A percentile compares a stretch with the other conserved stretches of the same genome.
phyloP scores from a whole-genome alignment of 2,888 invertebrate species.

The Alloscopus bannaensis region DNA sequence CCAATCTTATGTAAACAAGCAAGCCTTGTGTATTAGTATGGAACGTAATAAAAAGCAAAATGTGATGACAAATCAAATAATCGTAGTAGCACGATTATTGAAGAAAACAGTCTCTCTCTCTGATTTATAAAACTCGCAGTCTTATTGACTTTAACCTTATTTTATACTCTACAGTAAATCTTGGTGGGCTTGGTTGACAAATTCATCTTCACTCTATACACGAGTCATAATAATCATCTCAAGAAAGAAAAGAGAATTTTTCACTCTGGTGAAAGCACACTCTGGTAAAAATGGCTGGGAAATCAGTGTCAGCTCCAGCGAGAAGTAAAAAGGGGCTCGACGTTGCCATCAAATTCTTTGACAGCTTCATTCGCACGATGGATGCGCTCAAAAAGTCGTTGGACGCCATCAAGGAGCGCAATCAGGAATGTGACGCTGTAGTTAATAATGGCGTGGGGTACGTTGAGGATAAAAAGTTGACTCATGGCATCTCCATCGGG shows the following conservation, averaged over 20 bases:
- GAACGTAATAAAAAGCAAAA: slow-evolving; percentile 63
- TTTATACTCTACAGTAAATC: not conserved
- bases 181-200: too few species aligned
- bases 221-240: too few species aligned
- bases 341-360: slow-evolving; percentile 62
- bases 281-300: slow-evolving; percentile 25
- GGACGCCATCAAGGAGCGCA: slow-evolving; percentile 56
- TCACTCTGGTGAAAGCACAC: too few species aligned
- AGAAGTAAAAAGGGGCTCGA: slow-evolving; percentile 56
- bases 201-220: too few species aligned
- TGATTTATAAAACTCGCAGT: too few species aligned
- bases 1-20: slow-evolving; percentile 51
- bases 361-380: slow-evolving; percentile 65
- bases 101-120: slow-evolving; percentile 40
- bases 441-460: slow-evolving; percentile 70
- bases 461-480: slow-evolving; percentile 68
- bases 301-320: slow-evolving; percentile 3
- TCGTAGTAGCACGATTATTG: too few species aligned
- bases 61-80: slow-evolving; percentile 67
- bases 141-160: too few species aligned
- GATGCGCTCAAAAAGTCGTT: slow-evolving; percentile 67
- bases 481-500: slow-evolving; percentile 71
- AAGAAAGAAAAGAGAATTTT: too few species aligned
- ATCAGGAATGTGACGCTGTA: slow-evolving; percentile 60
- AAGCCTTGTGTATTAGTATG: too few species aligned